phyloP scores from a whole-genome alignment of 2,797 vertebrate genomes.

The Siniperca obscura region DNA sequence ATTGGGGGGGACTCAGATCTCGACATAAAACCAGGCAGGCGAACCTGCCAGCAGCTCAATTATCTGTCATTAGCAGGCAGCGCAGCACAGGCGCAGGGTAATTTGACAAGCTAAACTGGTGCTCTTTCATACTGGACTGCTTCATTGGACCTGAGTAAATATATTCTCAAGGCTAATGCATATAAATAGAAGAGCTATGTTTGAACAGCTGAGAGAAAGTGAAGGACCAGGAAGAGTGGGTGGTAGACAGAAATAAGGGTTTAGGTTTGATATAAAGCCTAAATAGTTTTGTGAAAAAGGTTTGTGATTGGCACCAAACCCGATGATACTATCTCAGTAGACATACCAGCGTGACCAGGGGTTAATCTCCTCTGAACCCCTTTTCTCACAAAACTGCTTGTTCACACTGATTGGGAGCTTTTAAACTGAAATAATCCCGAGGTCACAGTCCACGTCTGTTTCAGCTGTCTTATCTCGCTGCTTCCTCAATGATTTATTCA shows the following conservation, averaged over 20 bases:
- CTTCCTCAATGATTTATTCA: constrained; percentile 58
- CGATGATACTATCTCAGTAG: constrained; percentile 27
- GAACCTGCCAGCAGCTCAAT: constrained; percentile 88
- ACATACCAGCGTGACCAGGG: constrained; percentile 28
- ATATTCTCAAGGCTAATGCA: constrained; percentile 84
- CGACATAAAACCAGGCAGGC: constrained; percentile 43
- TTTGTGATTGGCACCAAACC: constrained; percentile 18
- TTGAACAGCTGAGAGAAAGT: constrained; percentile 87
- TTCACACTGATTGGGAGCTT: constrained; percentile 57
- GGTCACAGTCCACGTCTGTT: constrained; percentile 29
- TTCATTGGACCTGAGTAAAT: constrained; percentile 90
- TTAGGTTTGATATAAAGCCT: constrained; percentile 4
- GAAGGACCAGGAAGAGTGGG: constrained; percentile 33
- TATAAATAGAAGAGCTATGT: constrained; percentile 88
- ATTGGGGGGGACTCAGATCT: constrained; percentile 26
- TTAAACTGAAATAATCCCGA: constrained; percentile 52
- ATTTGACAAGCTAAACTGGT: constrained; percentile 91
- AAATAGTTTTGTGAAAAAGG: constrained; percentile 14
- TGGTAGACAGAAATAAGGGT: constrained; percentile 22
- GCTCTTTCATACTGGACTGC: constrained; percentile 89
- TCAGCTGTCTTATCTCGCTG: constrained; percentile 48
- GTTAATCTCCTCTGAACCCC: constrained; percentile 55
- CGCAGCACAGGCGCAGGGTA: constrained; percentile 74
- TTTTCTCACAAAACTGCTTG: constrained; percentile 40
- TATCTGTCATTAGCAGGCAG: constrained; percentile 89